Percentiles rank a stretch among this genome's conserved stretches.
These are phyloP conservation scores for Mesorhabditis spiculigera DNA, from an alignment of 2,888 invertebrate species.

Conservation along the genomic window DNA sequence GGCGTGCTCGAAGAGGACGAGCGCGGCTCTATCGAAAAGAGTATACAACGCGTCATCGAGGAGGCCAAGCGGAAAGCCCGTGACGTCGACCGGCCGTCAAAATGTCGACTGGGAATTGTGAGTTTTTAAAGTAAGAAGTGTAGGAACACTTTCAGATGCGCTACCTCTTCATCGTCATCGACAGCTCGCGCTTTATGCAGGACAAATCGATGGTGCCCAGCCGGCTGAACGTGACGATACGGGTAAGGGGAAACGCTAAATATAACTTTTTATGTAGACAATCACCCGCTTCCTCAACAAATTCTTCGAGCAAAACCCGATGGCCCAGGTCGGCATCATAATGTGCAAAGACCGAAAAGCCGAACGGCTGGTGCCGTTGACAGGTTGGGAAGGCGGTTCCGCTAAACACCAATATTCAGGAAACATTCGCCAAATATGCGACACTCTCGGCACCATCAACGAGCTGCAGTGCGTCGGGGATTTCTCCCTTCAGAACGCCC, in stretches of 20 bases:
- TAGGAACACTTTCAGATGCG: slow-evolving; percentile 72
- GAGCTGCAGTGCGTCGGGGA: slow-evolving; percentile 78
- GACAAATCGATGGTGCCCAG: slow-evolving; percentile 93
- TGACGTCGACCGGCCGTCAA: slow-evolving; percentile 62
- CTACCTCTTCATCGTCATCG: slow-evolving; percentile 83
- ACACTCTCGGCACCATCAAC: slow-evolving; percentile 61
- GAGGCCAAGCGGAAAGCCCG: slow-evolving; percentile 73
- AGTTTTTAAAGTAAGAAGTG: slow-evolving; percentile 19
- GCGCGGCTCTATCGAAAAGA: slow-evolving; percentile 82
- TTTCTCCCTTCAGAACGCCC: slow-evolving; percentile 89
- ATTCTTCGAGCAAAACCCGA: slow-evolving; percentile 96
- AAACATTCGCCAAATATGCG: slow-evolving; percentile 59
- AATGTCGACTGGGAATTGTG: slow-evolving; percentile 82
- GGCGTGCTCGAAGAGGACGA: slow-evolving; percentile 95
- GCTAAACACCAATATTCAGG: slow-evolving; percentile 14
- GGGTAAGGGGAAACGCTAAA: slow-evolving; percentile 15
- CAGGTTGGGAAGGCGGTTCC: slow-evolving; percentile 68
- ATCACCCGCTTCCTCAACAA: slow-evolving; percentile 80
- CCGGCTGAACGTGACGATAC: slow-evolving; percentile 29
- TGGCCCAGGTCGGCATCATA: slow-evolving; percentile 91
- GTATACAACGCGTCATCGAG: slow-evolving; percentile 85
- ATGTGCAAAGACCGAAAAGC: slow-evolving; percentile 86
- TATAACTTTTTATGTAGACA: not conserved
- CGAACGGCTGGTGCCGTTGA: slow-evolving; percentile 83
- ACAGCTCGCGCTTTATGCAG: slow-evolving; percentile 89